Conservation (phyloP, 2,888 invertebrate genomes). For the Himalopsyche japonica region DNA sequence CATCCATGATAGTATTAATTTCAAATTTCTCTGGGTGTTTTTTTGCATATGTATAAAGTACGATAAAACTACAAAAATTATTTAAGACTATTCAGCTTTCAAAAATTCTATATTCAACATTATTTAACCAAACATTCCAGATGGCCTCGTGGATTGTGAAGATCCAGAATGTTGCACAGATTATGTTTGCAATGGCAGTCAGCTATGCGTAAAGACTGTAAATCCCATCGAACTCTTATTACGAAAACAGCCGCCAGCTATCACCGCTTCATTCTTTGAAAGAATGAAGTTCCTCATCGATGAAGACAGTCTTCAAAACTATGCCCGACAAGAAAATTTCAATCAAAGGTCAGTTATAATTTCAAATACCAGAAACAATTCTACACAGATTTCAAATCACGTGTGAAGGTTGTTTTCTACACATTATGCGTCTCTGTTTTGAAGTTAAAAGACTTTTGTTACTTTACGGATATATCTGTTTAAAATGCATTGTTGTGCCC, state of each 20-base stretch:
- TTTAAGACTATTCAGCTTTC: not conserved
- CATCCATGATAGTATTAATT: not conserved
- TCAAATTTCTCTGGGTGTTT: too few species aligned
- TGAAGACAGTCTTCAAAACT: constrained; percentile 96
- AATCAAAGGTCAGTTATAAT: constrained; percentile 86
- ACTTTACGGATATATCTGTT: constrained; percentile 38
- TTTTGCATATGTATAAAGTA: too few species aligned
- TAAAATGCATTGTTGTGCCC: constrained; percentile 81
- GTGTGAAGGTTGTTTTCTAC: constrained; percentile 29
- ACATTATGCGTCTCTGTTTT: constrained; percentile 6
- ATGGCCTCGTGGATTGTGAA: constrained; percentile 95
- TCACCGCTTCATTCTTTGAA: constrained; percentile 97
- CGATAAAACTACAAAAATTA: too few species aligned
- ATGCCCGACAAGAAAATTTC: constrained; percentile 93
- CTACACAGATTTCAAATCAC: constrained; percentile 24
- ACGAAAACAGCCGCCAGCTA: constrained; percentile 93
- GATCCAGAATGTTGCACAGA: constrained; percentile 97
- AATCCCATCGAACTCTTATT: constrained; percentile 95
- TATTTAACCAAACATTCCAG: constrained; percentile 57
- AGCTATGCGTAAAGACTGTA: constrained; percentile 91
- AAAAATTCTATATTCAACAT: not conserved
- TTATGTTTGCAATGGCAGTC: constrained; percentile 79
- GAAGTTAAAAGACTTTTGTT: constrained; percentile 25
- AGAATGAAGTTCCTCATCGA: constrained; percentile 98
- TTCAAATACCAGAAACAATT: not conserved